Base-by-base conservation (phyloP, 2,888 invertebrate genomes). In the Entomobrya proxima region DNA sequence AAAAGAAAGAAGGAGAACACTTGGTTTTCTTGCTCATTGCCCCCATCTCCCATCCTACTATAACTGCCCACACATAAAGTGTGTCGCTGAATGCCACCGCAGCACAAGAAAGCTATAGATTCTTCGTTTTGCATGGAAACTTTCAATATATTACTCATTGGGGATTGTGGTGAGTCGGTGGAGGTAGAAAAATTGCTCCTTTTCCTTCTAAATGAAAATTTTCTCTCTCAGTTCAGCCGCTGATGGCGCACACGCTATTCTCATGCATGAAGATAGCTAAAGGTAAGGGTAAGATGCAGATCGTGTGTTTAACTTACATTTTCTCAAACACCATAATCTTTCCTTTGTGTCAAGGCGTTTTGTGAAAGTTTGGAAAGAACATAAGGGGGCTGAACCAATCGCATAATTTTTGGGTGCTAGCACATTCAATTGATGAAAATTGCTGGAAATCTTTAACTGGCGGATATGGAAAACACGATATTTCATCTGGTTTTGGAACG, bases 341-440 rank as follows among this genome's bases (percentile, higher is more conserved):
- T 15, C 18, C 37, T 58, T 32, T 37, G 74, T 58, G 55, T 74
- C 74, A 81, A 24, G 18, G 9, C 30, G 24, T 24, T 44, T 37
- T 50, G 27, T 24, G 64, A 64, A 21, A 35, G 37, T 44, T 37
- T 50, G 27, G 37, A 75, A 64, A 21, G 0, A 6, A 7, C 18
- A 37, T 58, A 52, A 37, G 58, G 6, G 35, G 67, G 44, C 61
- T 47, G 61, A 76, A 77, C 83, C 83, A 83, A 83, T 83, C 40
- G 83, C 77, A 69, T 76, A 83, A 76, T 67, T 79, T 67, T 27
- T 30, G 58, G 27, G 67, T 40, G 67, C 75, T 35, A 67, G 69
- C 52, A 44, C 74, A 69, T 61, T 67, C 44, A 67, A 83, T 83
- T 83, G 83, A 76, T 83, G 83, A 77, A 83, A 83, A 83, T 76